Percentiles rank a stretch among this genome's conserved stretches.
Evolutionary conservation across 2,797 vertebrate species (phyloP).

Genomic region (Hypotaenidia okinawae): DNA sequence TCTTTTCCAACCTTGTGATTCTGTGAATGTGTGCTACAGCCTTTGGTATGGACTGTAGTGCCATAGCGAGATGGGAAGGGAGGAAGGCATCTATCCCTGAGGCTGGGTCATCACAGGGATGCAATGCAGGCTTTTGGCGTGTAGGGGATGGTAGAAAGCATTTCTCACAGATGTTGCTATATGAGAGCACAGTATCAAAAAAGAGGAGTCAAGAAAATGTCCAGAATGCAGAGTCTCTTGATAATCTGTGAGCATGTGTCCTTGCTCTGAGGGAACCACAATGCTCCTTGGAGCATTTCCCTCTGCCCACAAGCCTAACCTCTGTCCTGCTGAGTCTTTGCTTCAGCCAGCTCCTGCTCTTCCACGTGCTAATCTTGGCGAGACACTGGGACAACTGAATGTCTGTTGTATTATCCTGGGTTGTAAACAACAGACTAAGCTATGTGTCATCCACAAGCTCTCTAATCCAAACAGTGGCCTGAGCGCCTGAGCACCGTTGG

Average conservation of each 20-base stretch:
- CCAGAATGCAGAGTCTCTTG: background rate
- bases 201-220: background rate
- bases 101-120: background rate
- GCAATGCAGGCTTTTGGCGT: background rate
- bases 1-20: no score
- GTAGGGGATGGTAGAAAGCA: background rate
- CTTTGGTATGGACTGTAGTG: background rate
- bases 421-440: conserved; percentile 61
- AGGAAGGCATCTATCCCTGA: background rate
- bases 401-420: conserved; percentile 41
- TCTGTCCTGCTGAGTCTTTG: conserved; percentile 32
- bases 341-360: conserved; percentile 58
- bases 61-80: background rate
- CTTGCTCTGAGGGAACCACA: background rate
- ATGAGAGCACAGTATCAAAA: background rate
- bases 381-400: conserved; percentile 36
- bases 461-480: conserved; percentile 52
- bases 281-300: background rate
- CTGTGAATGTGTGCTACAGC: background rate
- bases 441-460: conserved; percentile 42
- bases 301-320: conserved; percentile 27
- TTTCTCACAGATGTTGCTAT: conserved; percentile 2
- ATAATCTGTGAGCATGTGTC: background rate
- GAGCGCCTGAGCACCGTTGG: conserved; percentile 8
- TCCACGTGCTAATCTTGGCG: conserved; percentile 67